Percentiles rank a stretch among this genome's conserved stretches.
Evolutionary conservation across 2,113 vertebrate genomes (phyloP).

Genomic region (Elanus axillaris): DNA sequence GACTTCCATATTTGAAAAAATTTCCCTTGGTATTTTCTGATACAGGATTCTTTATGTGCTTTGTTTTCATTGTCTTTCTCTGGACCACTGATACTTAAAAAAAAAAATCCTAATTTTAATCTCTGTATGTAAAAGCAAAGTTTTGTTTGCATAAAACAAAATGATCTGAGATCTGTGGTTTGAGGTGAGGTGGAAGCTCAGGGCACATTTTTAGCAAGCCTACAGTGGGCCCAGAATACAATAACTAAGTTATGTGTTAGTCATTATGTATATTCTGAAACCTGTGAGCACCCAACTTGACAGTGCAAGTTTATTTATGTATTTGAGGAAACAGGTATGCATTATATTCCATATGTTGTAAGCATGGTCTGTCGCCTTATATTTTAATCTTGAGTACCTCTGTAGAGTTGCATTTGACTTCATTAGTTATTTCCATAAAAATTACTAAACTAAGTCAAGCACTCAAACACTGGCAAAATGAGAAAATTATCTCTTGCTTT

Average conservation of each 20-base stretch:
- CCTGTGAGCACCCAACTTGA: not conserved
- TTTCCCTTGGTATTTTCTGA: not conserved
- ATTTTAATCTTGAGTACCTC: not conserved
- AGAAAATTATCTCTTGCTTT: not conserved
- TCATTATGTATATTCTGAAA: not conserved
- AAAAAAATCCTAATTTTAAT: not conserved
- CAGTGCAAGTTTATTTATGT: not conserved
- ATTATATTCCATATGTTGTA: not conserved
- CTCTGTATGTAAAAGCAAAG: not conserved
- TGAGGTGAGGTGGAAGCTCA: not conserved
- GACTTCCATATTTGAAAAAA: not conserved
- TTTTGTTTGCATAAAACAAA: not conserved
- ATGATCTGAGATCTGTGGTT: not conserved
- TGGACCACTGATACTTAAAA: not conserved
- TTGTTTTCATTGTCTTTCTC: not conserved
- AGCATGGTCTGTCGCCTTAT: fast-evolving
- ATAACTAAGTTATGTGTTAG: not conserved
- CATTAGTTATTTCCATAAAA: not conserved
- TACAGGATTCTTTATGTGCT: not conserved
- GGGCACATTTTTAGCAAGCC: not conserved
- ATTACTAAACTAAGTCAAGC: not conserved
- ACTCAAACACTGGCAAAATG: not conserved
- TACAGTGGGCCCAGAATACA: not conserved
- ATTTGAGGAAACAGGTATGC: not conserved
- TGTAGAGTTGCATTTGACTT: not conserved